These are phyloP conservation scores for Phania funesta DNA, from an alignment of 2,888 invertebrate genomes.

Conservation along the genomic window DNA sequence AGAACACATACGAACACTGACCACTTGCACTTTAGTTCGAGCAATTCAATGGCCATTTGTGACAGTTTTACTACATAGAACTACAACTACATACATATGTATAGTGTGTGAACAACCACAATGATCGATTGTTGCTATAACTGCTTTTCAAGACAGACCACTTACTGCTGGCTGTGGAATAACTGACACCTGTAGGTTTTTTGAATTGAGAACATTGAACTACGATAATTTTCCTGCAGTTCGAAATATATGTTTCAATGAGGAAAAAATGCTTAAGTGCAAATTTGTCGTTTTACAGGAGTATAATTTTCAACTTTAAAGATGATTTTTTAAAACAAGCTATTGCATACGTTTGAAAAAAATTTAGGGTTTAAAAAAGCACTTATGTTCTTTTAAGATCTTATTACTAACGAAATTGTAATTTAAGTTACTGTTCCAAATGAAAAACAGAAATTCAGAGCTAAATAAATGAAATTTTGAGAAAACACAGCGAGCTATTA, in stretches of 20 bases:
- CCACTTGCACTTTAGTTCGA: conserved; percentile 17
- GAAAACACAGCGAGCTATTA: no score
- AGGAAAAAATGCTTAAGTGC: no score
- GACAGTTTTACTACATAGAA: background rate
- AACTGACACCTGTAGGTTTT: conserved; percentile 35
- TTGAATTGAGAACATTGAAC: background rate
- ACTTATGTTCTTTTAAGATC: no score
- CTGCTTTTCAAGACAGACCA: background rate
- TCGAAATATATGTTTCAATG: background rate
- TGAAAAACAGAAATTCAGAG: no score
- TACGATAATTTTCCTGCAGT: background rate
- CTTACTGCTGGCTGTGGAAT: background rate
- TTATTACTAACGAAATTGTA: no score
- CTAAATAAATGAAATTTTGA: no score
- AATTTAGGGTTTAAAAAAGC: no score
- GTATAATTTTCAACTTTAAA: no score
- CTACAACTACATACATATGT: background rate
- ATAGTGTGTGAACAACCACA: conserved; percentile 6
- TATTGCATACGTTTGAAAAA: no score
- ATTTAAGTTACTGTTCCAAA: no score
- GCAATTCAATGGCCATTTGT: conserved; percentile 11
- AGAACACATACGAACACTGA: background rate
- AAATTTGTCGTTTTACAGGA: no score
- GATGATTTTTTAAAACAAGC: no score
- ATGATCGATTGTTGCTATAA: conserved; percentile 15